These are phyloP conservation scores for Sphaeramia orbicularis DNA, from an alignment of 2,797 vertebrate genomes.

Conservation along the genomic window DNA sequence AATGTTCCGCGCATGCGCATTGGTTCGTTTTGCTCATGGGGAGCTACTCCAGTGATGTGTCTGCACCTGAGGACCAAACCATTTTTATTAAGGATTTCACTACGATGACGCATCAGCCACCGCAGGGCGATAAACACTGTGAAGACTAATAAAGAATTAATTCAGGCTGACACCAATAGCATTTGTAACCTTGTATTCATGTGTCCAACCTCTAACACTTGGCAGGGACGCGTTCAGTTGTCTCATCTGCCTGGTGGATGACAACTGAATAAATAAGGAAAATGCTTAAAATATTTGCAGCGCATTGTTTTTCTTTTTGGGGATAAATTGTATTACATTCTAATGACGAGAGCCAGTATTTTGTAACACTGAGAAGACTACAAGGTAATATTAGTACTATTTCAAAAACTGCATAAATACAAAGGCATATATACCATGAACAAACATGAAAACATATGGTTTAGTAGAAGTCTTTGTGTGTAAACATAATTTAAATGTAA, in stretches of 20 bases:
- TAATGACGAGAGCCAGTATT: too few species aligned
- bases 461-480: neutral
- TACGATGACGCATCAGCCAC: neutral
- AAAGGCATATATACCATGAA: too few species aligned
- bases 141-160: neutral
- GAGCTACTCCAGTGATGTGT: slow-evolving; percentile 38
- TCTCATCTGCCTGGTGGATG: too few species aligned
- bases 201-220: neutral
- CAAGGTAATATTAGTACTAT: too few species aligned
- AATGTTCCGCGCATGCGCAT: slow-evolving; percentile 77
- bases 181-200: neutral
- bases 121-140: neutral
- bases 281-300: too few species aligned
- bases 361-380: too few species aligned
- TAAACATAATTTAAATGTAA: neutral
- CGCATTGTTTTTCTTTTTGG: too few species aligned
- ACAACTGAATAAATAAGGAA: too few species aligned
- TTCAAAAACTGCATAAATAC: too few species aligned
- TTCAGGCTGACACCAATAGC: neutral
- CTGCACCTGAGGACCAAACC: slow-evolving; percentile 36
- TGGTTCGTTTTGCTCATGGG: slow-evolving; percentile 14
- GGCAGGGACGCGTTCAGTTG: too few species aligned
- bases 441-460: too few species aligned
- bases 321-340: too few species aligned
- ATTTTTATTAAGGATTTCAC: slow-evolving; percentile 6